Conservation (phyloP, 1,140 invertebrate species). For the Drosophila serrata region DNA sequence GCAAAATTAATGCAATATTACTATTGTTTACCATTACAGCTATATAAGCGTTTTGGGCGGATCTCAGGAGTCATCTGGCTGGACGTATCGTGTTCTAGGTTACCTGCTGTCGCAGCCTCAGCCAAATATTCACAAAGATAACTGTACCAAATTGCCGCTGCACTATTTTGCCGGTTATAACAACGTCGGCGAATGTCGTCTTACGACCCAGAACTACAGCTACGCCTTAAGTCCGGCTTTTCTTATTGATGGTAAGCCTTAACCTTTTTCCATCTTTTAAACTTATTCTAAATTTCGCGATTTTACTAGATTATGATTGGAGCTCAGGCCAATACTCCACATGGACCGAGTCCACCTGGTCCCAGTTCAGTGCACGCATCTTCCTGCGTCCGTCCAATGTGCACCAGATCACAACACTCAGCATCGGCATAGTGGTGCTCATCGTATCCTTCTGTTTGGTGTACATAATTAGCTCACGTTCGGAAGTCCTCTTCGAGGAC, state of each 20-base stretch:
- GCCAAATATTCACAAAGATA: slow-evolving; percentile 47
- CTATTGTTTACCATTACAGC: slow-evolving; percentile 33
- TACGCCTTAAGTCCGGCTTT: slow-evolving; percentile 93
- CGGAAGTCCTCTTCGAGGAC: slow-evolving; percentile 88
- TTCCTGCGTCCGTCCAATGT: slow-evolving; percentile 92
- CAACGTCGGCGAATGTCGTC: slow-evolving; percentile 90
- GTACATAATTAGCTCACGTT: slow-evolving; percentile 89
- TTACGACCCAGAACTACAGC: slow-evolving; percentile 91
- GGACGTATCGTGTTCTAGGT: slow-evolving; percentile 78
- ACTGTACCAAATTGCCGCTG: slow-evolving; percentile 71
- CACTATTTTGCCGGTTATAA: slow-evolving; percentile 88
- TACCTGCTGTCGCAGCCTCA: slow-evolving; percentile 66
- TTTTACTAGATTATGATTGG: slow-evolving; percentile 91
- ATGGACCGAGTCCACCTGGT: slow-evolving; percentile 97
- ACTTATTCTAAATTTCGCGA: background rate
- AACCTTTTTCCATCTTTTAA: accelerated
- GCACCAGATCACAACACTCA: slow-evolving; percentile 89
- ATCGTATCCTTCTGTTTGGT: slow-evolving; percentile 89
- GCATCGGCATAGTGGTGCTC: slow-evolving; percentile 88
- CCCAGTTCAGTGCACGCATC: slow-evolving; percentile 90
- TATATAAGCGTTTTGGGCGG: slow-evolving; percentile 79
- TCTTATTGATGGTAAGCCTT: slow-evolving; percentile 88
- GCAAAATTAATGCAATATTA: background rate
- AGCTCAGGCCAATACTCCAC: slow-evolving; percentile 92
- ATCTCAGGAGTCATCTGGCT: slow-evolving; percentile 82